Percentiles rank a stretch among this genome's conserved stretches.
phyloP scores from a whole-genome alignment of 2,113 vertebrate species.

The Corvus moneduloides region DNA sequence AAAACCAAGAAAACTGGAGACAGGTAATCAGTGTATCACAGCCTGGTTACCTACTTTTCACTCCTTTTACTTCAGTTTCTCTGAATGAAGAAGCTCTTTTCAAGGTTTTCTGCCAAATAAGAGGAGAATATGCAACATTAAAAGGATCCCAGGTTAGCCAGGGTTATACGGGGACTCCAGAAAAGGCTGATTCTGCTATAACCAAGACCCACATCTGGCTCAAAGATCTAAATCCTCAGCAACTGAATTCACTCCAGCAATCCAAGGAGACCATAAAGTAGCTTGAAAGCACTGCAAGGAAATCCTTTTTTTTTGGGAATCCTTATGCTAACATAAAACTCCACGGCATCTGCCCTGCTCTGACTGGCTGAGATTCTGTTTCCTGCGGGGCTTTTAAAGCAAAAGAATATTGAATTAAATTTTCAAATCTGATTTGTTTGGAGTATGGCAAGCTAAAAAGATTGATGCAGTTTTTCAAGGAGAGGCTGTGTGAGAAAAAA shows the following conservation, averaged over 20 bases:
- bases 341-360: background rate
- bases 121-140: background rate
- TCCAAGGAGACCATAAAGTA: background rate
- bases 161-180: background rate
- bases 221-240: background rate
- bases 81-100: background rate
- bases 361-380: background rate
- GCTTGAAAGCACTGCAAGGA: background rate
- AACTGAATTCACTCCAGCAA: background rate
- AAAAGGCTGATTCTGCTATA: background rate
- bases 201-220: background rate
- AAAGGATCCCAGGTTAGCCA: background rate
- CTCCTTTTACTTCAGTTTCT: background rate
- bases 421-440: background rate
- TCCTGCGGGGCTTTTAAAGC: background rate
- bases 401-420: background rate
- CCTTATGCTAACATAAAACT: background rate
- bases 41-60: background rate
- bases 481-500: background rate
- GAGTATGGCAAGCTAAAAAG: background rate
- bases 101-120: background rate
- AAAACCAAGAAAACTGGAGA: background rate
- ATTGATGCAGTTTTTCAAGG: background rate
- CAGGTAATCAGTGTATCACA: background rate
- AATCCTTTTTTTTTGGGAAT: background rate